Base-by-base conservation (phyloP, 2,888 invertebrate species). In the Catocala fraxini region DNA sequence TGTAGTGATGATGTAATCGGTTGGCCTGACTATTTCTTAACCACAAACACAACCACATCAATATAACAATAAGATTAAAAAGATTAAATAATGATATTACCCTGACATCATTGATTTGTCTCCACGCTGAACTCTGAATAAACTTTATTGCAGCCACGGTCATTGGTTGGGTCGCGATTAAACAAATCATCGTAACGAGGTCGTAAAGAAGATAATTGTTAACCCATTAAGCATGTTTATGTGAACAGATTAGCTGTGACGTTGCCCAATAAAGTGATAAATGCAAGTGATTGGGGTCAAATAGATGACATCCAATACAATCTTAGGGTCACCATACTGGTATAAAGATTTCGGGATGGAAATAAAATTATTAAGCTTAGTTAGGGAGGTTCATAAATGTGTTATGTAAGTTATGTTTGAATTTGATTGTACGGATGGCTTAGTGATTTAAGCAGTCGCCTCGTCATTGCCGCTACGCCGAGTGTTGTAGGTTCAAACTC, bases 181-280 rank as follows among this genome's bases (percentile, higher is more conserved):
- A 77, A 65, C 72, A 68, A 76, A 80, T 74, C 73, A 72, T 71
- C 58, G 53, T 58, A 73, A 49, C 51, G 42, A 53, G 47, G 13
- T 56, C 58, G 56, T 77, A 66, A 65, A 71, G 56, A 52, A 51
- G 43, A 52, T 47, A 66, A 72, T 73, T 65, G 73, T 64, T 65
- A 52, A 59, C 33, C 70, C 68, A 65, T 82, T 73, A 72, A 48
- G 52, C 61, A 68, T 71, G 72, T 81, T 78, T 67, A 77, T 69
- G 42, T 59, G 58, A 59, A 66, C 63, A 70, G 77, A 69, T 80
- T 72, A 76, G 61, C 63, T 59, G 56, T 55, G 12, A 59, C 56
- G 67, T 59, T 56, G 63, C 60, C 68, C 83, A 82, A 81, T 79
- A 78, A 75, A 80, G 75, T 71, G 72, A 83, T 84, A 82, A 83